Conservation (phyloP, 2,888 invertebrate genomes). For the Slavum lentiscoides region DNA sequence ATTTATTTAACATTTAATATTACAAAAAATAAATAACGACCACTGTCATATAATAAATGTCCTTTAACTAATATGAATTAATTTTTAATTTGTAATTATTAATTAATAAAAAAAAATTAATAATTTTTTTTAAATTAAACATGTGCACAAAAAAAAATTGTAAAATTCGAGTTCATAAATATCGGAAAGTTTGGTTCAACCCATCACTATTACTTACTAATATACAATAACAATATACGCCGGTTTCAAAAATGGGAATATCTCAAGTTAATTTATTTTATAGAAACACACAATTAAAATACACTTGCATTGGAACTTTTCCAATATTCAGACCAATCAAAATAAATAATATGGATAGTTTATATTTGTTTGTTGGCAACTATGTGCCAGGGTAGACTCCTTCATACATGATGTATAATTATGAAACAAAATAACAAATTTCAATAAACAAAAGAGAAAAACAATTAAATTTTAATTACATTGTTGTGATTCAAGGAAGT, state of each 20-base stretch:
- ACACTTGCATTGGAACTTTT: slow-evolving; percentile 15
- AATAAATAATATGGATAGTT: slow-evolving; percentile 26
- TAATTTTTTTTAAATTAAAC: too few relatives aligned
- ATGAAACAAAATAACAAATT: not conserved
- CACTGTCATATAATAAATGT: too few relatives aligned
- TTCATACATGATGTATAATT: not conserved
- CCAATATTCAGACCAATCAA: slow-evolving; percentile 28
- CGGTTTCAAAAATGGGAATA: slow-evolving; percentile 2
- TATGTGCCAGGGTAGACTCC: not conserved
- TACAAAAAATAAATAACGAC: too few relatives aligned
- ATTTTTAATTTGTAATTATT: too few relatives aligned
- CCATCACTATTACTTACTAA: too few relatives aligned
- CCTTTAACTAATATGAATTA: too few relatives aligned
- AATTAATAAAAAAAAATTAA: too few relatives aligned
- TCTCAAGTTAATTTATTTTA: slow-evolving; percentile 12
- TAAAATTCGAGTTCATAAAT: too few relatives aligned
- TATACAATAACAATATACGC: not conserved
- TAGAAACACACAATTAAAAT: slow-evolving; percentile 25
- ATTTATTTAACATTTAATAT: too few relatives aligned
- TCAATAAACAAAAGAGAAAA: not conserved
- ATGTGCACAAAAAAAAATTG: too few relatives aligned
- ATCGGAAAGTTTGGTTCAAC: too few relatives aligned
- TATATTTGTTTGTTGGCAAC: slow-evolving; percentile 33
- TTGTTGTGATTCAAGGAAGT: not conserved
- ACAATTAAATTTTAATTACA: not conserved